Percentiles rank a stretch among this genome's conserved stretches.
These are phyloP conservation scores for Lamellibrachia satsuma DNA, from an alignment of 2,888 invertebrate species.

Conservation along the genomic window DNA sequence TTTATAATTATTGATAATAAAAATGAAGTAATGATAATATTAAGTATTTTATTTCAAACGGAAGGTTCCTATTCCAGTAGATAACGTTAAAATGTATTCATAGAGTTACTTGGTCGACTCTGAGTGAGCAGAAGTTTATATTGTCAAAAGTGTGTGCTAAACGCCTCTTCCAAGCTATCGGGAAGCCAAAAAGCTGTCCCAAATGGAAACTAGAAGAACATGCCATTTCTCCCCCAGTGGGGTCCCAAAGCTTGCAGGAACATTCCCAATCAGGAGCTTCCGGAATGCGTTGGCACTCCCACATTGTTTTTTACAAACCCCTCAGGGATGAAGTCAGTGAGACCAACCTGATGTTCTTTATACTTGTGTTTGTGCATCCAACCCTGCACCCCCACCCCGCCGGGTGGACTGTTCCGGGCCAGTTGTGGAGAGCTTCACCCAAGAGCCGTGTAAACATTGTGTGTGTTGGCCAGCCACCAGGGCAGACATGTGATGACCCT, in stretches of 20 bases:
- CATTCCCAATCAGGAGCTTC: background rate
- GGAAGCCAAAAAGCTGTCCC: background rate
- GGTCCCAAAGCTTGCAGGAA: background rate
- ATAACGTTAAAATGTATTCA: background rate
- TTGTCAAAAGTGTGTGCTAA: background rate
- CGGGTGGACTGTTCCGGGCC: background rate
- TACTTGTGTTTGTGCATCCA: background rate
- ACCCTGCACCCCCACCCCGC: background rate
- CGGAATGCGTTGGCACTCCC: constrained; percentile 17
- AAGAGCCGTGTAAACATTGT: background rate
- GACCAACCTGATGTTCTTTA: background rate
- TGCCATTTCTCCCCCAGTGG: background rate
- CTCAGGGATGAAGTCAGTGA: background rate
- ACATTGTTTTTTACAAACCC: background rate
- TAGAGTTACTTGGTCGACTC: background rate
- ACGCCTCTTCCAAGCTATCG: background rate
- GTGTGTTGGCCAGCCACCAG: background rate
- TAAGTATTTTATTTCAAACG: background rate
- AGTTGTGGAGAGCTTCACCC: background rate
- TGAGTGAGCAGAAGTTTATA: background rate
- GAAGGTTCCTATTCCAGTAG: background rate
- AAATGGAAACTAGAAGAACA: background rate
- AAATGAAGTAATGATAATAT: background rate
- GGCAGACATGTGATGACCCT: constrained; percentile 4
- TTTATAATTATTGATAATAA: background rate